phyloP scores from a whole-genome alignment of 2,888 invertebrate genomes.

The Agrypnus murinus region DNA sequence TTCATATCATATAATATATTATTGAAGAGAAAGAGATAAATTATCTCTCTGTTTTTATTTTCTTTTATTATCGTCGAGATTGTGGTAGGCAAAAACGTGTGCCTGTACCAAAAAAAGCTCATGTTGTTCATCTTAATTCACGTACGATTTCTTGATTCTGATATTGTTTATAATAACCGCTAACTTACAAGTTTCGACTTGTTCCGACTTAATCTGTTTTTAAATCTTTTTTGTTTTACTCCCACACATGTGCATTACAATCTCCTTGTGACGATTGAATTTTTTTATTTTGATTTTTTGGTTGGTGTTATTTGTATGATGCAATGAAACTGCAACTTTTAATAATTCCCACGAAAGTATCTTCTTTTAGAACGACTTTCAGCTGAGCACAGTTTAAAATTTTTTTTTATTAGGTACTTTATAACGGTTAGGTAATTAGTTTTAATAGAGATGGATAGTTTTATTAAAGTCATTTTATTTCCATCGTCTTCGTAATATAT shows the following conservation, averaged over 20 bases:
- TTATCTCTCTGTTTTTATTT: too few relatives aligned
- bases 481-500: too few relatives aligned
- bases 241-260: constrained; percentile 35
- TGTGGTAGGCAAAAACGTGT: too few relatives aligned
- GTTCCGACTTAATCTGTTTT: constrained; percentile 30
- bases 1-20: too few relatives aligned
- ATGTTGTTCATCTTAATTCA: too few relatives aligned
- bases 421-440: constrained; percentile 17
- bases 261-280: background rate
- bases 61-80: too few relatives aligned
- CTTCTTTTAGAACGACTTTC: too few relatives aligned
- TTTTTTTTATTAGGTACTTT: background rate
- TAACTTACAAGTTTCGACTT: constrained; percentile 30
- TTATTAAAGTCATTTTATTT: background rate
- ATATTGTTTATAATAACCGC: constrained; percentile 15
- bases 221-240: constrained; percentile 27
- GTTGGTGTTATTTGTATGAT: background rate
- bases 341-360: constrained; percentile 12
- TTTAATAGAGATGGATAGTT: constrained; percentile 2
- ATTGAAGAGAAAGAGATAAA: too few relatives aligned
- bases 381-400: too few relatives aligned
- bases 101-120: too few relatives aligned
- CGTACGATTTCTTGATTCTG: constrained; percentile 26
- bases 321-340: constrained; percentile 5
- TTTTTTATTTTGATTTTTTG: constrained; percentile 1